These are phyloP conservation scores for Sceloporus undulatus DNA, from an alignment of 2,113 vertebrate species.

Conservation along the genomic window DNA sequence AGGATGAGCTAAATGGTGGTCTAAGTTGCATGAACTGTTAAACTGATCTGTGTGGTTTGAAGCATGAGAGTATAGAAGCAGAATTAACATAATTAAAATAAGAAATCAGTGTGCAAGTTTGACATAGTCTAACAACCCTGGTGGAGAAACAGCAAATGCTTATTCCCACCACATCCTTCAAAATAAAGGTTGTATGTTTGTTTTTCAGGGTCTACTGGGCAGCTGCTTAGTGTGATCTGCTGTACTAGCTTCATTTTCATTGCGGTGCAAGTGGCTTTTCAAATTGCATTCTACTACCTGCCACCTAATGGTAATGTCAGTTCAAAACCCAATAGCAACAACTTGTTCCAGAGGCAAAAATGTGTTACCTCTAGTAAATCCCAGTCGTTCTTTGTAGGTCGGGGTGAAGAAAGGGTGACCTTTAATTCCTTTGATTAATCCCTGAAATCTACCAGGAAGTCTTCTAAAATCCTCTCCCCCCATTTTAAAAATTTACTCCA, in stretches of 20 bases:
- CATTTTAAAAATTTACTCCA: too few relatives aligned
- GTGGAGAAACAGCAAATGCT: not conserved
- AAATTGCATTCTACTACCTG: constrained; percentile 76
- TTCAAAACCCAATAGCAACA: not conserved
- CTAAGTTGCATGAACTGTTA: not conserved
- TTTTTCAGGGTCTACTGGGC: constrained; percentile 72
- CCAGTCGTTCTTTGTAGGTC: not conserved
- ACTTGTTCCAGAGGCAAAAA: constrained; percentile 2
- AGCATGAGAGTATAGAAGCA: not conserved
- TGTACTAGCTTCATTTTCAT: constrained; percentile 77
- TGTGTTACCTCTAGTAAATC: not conserved
- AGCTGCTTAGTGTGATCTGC: constrained; percentile 68
- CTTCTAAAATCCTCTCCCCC: too few relatives aligned
- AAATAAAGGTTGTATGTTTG: not conserved
- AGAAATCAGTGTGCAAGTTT: too few relatives aligned
- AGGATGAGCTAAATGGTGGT: not conserved
- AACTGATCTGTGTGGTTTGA: not conserved
- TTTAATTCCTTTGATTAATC: too few relatives aligned
- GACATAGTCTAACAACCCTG: not conserved
- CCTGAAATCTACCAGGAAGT: too few relatives aligned
- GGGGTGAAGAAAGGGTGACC: not conserved
- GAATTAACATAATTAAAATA: not conserved
- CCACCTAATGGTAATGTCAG: constrained; percentile 70
- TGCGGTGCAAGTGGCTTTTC: constrained; percentile 78
- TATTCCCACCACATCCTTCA: not conserved